These are phyloP conservation scores for Wiebesia pumilae DNA, from an alignment of 1,140 invertebrate genomes.

Conservation along the genomic window DNA sequence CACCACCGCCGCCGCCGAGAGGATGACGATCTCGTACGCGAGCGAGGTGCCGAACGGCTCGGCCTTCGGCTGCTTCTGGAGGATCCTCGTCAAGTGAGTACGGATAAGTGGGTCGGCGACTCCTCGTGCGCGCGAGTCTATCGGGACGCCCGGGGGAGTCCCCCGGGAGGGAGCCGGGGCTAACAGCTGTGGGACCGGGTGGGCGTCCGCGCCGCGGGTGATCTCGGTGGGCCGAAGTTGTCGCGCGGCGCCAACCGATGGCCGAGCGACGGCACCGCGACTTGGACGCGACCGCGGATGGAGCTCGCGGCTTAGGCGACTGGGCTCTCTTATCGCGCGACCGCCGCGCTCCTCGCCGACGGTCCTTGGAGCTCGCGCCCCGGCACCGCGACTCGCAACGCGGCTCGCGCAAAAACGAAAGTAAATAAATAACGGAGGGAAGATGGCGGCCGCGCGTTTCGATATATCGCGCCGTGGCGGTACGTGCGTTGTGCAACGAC, in stretches of 20 bases:
- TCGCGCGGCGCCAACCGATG: too few relatives aligned
- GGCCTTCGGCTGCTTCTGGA: slow-evolving; percentile 93
- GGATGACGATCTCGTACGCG: slow-evolving; percentile 91
- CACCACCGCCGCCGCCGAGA: not conserved
- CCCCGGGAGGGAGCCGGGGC: not conserved
- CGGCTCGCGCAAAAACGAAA: slow-evolving; percentile 17
- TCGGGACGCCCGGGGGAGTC: not conserved
- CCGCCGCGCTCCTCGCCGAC: too few relatives aligned
- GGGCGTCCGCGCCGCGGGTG: not conserved
- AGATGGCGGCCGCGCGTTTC: slow-evolving; percentile 22
- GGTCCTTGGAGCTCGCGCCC: not conserved
- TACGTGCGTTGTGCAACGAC: slow-evolving; percentile 43
- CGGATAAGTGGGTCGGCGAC: slow-evolving; percentile 2
- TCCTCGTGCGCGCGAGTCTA: not conserved
- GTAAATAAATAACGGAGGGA: slow-evolving; percentile 18
- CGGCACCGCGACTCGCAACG: too few relatives aligned
- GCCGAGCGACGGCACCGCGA: not conserved
- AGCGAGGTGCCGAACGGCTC: slow-evolving; percentile 91
- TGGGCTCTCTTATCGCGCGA: too few relatives aligned
- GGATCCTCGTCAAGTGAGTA: slow-evolving; percentile 89
- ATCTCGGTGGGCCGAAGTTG: not conserved
- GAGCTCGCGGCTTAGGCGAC: not conserved
- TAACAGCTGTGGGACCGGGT: slow-evolving; percentile 20
- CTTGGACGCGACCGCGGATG: too few relatives aligned
- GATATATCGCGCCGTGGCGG: slow-evolving; percentile 28